phyloP scores from a whole-genome alignment of 2,113 vertebrate species.

The Eupsittula cactorum region DNA sequence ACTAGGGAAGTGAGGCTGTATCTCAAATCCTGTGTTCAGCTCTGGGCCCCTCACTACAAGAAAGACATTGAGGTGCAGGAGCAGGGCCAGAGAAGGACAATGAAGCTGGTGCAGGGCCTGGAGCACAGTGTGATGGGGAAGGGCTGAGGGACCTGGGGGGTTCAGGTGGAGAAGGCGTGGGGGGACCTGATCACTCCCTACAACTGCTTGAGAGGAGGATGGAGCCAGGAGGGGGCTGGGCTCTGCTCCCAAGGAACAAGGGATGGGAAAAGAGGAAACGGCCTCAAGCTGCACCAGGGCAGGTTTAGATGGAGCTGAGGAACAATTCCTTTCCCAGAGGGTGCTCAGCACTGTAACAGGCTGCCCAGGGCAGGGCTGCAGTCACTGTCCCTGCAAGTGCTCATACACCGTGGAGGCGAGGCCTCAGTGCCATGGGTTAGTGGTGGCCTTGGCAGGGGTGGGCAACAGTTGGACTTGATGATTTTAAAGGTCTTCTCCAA shows the following conservation, averaged over 20 bases:
- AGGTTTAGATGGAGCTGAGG: background rate
- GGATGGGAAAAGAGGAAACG: background rate
- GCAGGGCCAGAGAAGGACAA: background rate
- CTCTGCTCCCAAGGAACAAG: too few relatives aligned
- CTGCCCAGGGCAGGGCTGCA: background rate
- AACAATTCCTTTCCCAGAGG: background rate
- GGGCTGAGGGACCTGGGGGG: background rate
- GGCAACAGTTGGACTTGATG: background rate
- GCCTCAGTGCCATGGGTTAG: too few relatives aligned
- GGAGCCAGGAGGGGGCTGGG: too few relatives aligned
- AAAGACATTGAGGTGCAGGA: background rate
- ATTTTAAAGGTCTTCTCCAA: background rate
- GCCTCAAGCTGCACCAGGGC: background rate
- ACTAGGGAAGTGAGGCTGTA: background rate
- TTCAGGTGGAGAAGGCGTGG: background rate
- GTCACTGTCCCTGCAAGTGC: rapidly evolving
- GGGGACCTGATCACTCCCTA: too few relatives aligned
- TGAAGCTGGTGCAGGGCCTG: background rate
- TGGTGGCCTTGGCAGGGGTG: background rate
- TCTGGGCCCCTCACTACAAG: background rate
- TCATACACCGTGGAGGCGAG: rapidly evolving
- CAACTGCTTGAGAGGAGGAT: too few relatives aligned
- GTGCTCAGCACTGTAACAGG: background rate
- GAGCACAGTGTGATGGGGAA: background rate
- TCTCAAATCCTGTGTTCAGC: background rate